Evolutionary conservation across 2,888 invertebrate species (phyloP), one percentile per base, ranked within the genome.

Genomic region (Pediacus dermestoides): DNA sequence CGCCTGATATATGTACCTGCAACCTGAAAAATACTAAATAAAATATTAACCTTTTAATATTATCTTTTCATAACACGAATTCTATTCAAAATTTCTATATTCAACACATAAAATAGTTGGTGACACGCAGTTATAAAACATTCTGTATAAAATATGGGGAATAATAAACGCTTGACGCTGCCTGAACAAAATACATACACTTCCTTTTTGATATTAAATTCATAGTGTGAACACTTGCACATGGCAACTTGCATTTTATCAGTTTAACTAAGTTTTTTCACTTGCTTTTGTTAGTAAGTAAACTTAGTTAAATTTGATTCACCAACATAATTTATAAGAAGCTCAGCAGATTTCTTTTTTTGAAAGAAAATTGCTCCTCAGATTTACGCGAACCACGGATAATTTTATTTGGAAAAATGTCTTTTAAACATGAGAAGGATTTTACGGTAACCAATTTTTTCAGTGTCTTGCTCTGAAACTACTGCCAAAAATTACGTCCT

Each of bases 21-120:
- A 52, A 40, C 51, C 50, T 55, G 51, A 54, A 58, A 58, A 56
- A 59, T 57, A 58, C 50, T 53, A 52, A 59, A 53, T 54, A 57
- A 55, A 55, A 60, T 58, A 60, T 54, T 56, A 58, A 57, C 45
- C 50, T 50, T 53, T 52, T 45, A 47, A 46, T 47, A 52, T 53
- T 55, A 57, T 55, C 57, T 57, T 53, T 53, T 48, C 46, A 44
- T 46, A 50, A 50, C 60, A 60, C 60, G 60, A 55, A 57, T 55
- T 53, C 49, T 49, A 53, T 55, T 55, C 40, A 33, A 46, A 50
- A 43, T 42, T 51, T 52, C 35, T 30, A 42, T 42, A 40, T 40
- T 36, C 21, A 18, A 12, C 23, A 23, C 12, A 28, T 28, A 28
- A 13, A 13, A 28, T 28, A 28, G 28, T 23, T 23, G 28, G 28